Base-by-base conservation (phyloP, 2,888 invertebrate species). In the Nomada goodeniana region DNA sequence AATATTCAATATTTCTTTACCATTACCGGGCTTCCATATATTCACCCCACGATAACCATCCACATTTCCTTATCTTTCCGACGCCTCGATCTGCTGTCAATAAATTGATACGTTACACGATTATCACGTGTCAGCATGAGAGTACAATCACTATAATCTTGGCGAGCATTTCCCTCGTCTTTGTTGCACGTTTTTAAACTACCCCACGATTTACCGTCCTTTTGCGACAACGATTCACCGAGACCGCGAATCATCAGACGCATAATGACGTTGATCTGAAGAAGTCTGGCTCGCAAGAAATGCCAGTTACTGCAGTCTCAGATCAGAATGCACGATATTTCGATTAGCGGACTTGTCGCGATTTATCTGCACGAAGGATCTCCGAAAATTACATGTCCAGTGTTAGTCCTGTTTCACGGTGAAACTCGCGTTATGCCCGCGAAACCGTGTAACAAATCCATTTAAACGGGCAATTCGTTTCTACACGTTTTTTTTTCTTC, bases 391-490 rank as follows among this genome's bases (percentile, higher is more conserved):
- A 88, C 74, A 88, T 47, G 64, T 82, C 77, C 15, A 15, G 63
- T 29, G 83, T 74, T 88, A 86, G 70, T 83, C 83, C 78, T 78
- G 80, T 86, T 88, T 84, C 85, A 73, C 79, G 83, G 83, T 75
- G 79, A 84, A 70, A 50, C 23, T 11, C 77, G 75, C 61, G 64
- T 73, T 63, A 61, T 55, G 76, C 72, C 70, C 57, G 80, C 67
- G 72, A 63, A 76, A 65, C 70, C 64, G 77, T 88, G 88, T 90
- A 91, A 91, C 91, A 91, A 91, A 91, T 91, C 90, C 91, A 91
- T 90, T 91, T 90, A 36, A 85, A 85, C 68, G 75, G 80, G 86
- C 89, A 89, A 91, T 89, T 88, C 88, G 71, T 80, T 71, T 76
- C 80, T 68, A 74, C 57, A 76, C 76, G 60, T 50, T 29, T 70